Conservation (phyloP, 2,797 vertebrate species). For the Echiichthys vipera region DNA sequence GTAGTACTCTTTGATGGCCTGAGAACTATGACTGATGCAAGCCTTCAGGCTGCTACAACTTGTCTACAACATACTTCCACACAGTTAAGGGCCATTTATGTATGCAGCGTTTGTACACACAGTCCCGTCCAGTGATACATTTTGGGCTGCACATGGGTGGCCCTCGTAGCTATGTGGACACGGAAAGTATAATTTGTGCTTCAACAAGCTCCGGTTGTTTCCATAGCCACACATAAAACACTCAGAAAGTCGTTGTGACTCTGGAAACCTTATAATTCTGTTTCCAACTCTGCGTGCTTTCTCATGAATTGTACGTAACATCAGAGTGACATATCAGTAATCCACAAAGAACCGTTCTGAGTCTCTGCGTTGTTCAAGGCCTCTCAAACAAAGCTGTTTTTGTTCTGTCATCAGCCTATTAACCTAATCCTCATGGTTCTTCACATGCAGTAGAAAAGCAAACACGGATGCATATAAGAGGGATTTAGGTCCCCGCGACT, state of each 20-base stretch:
- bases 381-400: neutral
- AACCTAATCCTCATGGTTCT: neutral
- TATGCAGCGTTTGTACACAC: neutral
- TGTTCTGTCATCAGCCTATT: neutral
- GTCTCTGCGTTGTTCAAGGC: neutral
- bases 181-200: neutral
- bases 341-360: neutral
- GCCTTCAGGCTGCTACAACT: neutral
- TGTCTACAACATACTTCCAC: neutral
- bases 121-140: neutral
- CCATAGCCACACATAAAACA: neutral
- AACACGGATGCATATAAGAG: neutral
- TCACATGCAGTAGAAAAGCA: neutral
- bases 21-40: neutral
- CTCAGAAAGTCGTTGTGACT: neutral
- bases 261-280: neutral
- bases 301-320: neutral
- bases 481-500: too few species aligned
- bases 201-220: neutral
- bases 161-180: neutral
- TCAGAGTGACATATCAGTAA: neutral
- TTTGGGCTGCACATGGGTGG: neutral
- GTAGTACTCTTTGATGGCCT: neutral
- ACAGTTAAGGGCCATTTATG: neutral
- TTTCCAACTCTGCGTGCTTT: neutral